Conservation (phyloP, 2,113 vertebrate genomes). For the Varanus komodoensis region DNA sequence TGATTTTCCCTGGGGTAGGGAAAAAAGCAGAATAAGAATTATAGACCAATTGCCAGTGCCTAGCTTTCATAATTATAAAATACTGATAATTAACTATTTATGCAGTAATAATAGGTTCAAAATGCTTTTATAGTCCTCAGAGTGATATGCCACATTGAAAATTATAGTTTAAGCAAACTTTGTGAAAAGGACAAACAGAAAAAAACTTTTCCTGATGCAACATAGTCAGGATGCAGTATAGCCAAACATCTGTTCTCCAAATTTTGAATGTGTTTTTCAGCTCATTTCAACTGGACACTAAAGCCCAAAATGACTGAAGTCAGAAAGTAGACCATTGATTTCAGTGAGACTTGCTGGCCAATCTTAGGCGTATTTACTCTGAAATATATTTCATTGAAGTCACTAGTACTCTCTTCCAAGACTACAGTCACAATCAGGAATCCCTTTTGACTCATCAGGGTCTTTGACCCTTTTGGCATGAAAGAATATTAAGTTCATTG, state of each 20-base stretch:
- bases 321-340: not conserved
- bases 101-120: not conserved
- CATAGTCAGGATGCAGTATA: not conserved
- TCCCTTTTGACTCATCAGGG: not conserved
- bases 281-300: not conserved
- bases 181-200: constrained; percentile 42
- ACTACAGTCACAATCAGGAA: not conserved
- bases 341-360: not conserved
- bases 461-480: not conserved
- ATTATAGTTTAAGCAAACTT: constrained; percentile 49
- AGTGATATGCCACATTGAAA: constrained; percentile 17
- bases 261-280: not conserved
- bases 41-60: not conserved
- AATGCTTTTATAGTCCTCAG: constrained; percentile 64
- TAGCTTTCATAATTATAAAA: constrained; percentile 17
- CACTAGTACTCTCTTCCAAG: not conserved
- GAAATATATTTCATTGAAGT: not conserved
- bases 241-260: not conserved
- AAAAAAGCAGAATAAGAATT: not conserved
- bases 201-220: constrained; percentile 76
- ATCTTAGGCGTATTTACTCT: not conserved
- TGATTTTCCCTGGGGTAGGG: not conserved
- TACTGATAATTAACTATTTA: not conserved
- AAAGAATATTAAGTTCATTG: not conserved
- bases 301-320: not conserved